phyloP scores from a whole-genome alignment of 2,888 invertebrate species.

The Sminthurinus aureus region DNA sequence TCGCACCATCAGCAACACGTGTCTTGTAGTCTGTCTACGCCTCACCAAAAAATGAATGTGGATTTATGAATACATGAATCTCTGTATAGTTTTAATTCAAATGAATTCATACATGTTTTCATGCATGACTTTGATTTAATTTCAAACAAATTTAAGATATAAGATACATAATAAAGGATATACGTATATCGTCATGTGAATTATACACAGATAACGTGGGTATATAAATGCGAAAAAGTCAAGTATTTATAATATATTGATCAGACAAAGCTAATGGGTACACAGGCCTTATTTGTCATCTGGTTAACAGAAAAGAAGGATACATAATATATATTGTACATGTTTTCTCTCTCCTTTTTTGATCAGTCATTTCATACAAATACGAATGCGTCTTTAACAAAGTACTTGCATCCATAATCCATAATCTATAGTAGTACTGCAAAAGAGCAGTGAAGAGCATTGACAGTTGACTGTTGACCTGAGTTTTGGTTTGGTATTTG shows the following conservation, averaged over 20 bases:
- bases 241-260: not conserved
- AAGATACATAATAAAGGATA: too few species aligned
- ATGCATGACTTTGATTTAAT: not conserved
- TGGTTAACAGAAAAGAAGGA: not conserved
- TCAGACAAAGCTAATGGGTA: constrained; percentile 1
- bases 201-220: not conserved
- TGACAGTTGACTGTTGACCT: too few species aligned
- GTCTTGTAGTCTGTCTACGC: constrained; percentile 1
- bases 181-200: not conserved
- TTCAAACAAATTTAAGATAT: too few species aligned
- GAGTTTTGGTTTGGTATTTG: not conserved
- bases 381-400: too few species aligned
- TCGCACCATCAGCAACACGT: constrained; percentile 8
- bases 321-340: not conserved
- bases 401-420: too few species aligned
- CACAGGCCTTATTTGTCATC: constrained; percentile 11
- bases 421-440: not conserved
- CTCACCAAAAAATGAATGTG: not conserved
- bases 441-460: not conserved
- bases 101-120: not conserved
- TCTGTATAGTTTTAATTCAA: not conserved
- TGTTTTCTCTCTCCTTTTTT: not conserved
- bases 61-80: not conserved
- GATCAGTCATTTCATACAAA: not conserved
- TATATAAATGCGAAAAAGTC: not conserved